A percentile compares a stretch with the other conserved stretches of the same genome.
Evolutionary conservation across 1,140 invertebrate species (phyloP).

Genomic region (Eumaeus atala): DNA sequence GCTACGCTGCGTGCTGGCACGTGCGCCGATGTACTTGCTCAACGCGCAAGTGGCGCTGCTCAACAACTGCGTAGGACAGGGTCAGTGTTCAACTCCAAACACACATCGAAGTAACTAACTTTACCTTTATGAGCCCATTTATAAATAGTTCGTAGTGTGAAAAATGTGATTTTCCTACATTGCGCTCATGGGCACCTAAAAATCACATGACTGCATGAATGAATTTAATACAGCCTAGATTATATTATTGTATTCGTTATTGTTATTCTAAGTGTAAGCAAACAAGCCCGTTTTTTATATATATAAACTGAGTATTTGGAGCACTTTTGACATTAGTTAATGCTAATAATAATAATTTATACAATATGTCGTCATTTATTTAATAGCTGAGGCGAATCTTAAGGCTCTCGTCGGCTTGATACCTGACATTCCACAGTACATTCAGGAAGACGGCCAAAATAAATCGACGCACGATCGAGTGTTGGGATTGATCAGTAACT

Average conservation of each 20-base stretch:
- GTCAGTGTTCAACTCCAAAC: slow-evolving; percentile 57
- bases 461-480: slow-evolving; percentile 83
- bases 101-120: not conserved
- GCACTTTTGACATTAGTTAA: too few species aligned
- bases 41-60: slow-evolving; percentile 91
- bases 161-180: too few species aligned
- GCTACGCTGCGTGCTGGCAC: slow-evolving; percentile 82
- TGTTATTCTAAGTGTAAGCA: too few species aligned
- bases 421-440: slow-evolving; percentile 83
- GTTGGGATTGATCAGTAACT: slow-evolving; percentile 82
- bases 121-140: too few species aligned
- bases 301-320: too few species aligned
- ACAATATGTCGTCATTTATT: not conserved
- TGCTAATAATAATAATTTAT: too few species aligned
- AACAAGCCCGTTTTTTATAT: too few species aligned
- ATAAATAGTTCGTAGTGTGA: too few species aligned
- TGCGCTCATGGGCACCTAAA: too few species aligned
- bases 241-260: too few species aligned
- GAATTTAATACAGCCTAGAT: too few species aligned
- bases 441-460: slow-evolving; percentile 84
- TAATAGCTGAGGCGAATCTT: slow-evolving; percentile 91
- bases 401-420: slow-evolving; percentile 89
- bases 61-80: slow-evolving; percentile 94
- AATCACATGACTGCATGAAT: too few species aligned
- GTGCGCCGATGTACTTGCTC: slow-evolving; percentile 89